These are phyloP conservation scores for Trematocara marginatum DNA, from an alignment of 2,113 vertebrate genomes.

Conservation along the genomic window DNA sequence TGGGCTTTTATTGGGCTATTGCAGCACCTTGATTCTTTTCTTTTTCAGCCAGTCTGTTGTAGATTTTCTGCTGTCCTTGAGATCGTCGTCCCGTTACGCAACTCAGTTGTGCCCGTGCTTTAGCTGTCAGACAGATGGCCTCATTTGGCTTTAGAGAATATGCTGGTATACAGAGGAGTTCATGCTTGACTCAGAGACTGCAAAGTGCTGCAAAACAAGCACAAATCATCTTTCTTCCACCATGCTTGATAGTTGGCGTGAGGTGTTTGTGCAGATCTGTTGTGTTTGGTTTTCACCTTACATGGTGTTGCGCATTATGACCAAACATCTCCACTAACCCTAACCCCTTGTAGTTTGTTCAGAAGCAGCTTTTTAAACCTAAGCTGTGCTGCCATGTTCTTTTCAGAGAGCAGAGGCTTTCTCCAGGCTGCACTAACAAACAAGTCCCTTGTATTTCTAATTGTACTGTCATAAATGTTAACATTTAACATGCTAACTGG, in stretches of 20 bases:
- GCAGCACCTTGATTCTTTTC: background rate
- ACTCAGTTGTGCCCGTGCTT: background rate
- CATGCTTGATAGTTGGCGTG: background rate
- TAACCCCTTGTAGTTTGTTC: background rate
- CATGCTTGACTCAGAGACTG: background rate
- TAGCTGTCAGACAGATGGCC: background rate
- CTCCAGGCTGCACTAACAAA: background rate
- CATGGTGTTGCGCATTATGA: background rate
- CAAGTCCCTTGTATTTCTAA: background rate
- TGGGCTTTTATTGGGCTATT: background rate
- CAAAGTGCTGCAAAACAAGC: background rate
- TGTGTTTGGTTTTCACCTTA: background rate
- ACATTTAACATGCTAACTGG: background rate
- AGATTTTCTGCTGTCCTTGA: background rate
- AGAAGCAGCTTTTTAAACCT: background rate
- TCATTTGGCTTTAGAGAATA: background rate
- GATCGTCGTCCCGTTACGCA: rapidly evolving
- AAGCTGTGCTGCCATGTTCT: background rate
- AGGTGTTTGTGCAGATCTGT: background rate
- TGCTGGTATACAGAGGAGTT: background rate
- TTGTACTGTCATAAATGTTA: background rate
- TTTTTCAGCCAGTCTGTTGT: background rate
- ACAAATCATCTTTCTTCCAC: background rate
- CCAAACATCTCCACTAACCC: background rate
- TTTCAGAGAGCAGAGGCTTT: background rate